Conservation (phyloP, 2,797 vertebrate species). For the Cirrhinus mrigala region DNA sequence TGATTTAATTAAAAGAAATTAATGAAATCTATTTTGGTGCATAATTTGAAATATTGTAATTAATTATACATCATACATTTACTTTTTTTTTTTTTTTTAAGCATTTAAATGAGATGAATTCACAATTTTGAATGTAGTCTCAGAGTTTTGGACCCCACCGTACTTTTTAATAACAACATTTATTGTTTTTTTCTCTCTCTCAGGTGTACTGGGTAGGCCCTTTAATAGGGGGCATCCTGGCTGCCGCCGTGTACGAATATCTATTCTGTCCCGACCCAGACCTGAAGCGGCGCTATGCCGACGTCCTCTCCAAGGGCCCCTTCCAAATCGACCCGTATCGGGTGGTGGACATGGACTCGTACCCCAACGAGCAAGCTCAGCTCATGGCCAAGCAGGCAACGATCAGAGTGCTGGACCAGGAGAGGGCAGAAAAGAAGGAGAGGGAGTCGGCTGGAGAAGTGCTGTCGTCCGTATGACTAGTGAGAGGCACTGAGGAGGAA, state of each 20-base stretch:
- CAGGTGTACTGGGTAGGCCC: conserved; percentile 93
- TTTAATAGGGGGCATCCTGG: conserved; percentile 84
- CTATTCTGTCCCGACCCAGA: conserved; percentile 86
- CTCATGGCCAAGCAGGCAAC: conserved; percentile 83
- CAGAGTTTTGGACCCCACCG: not conserved
- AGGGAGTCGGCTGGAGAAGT: conserved; percentile 84
- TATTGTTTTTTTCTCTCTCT: conserved; percentile 3
- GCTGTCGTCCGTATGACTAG: conserved; percentile 91
- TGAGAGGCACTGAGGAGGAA: conserved; percentile 70
- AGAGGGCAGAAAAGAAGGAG: conserved; percentile 83
- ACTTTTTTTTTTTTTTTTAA: not conserved
- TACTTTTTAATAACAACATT: not conserved
- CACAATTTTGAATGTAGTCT: not conserved
- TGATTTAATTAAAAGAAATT: not conserved
- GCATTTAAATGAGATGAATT: not conserved
- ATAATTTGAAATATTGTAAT: not conserved
- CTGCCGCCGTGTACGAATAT: conserved; percentile 86
- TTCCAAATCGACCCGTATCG: conserved; percentile 81
- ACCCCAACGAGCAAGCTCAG: conserved; percentile 80
- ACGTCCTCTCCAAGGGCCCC: conserved; percentile 78
- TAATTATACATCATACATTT: not conserved
- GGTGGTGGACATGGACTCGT: conserved; percentile 81
- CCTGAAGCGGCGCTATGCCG: conserved; percentile 81
- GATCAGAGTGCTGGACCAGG: conserved; percentile 83
- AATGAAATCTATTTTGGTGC: not conserved